A percentile compares a stretch with the other conserved stretches of the same genome.
Evolutionary conservation across 37 sponge, comb jelly and placozoan species (phyloP).

Genomic region (Cliona cf. orientalis): DNA sequence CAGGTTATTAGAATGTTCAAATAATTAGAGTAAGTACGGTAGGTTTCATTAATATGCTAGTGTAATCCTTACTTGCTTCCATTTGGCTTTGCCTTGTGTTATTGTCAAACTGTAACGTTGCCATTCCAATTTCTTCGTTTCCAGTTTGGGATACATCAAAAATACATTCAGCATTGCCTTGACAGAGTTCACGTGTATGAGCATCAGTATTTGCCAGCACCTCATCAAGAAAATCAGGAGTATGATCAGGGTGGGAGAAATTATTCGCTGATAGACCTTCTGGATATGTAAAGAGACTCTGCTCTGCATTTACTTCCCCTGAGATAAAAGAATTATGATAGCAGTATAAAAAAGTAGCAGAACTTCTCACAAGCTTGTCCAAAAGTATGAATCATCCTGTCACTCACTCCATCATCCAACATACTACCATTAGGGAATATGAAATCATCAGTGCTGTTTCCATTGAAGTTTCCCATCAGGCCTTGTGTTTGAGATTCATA

Average conservation of each 20-base stretch:
- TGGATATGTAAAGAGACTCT: conserved; percentile 42
- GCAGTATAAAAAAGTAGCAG: not conserved
- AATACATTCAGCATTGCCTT: conserved; percentile 30
- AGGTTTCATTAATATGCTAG: not conserved
- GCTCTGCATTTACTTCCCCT: conserved; percentile 33
- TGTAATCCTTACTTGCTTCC: conserved; percentile 9
- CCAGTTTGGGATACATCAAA: conserved; percentile 55
- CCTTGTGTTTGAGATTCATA: conserved; percentile 46
- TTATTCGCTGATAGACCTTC: not conserved
- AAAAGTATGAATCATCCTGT: conserved; percentile 54
- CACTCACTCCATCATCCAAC: conserved; percentile 39
- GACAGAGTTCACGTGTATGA: conserved; percentile 4
- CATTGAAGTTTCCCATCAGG: conserved; percentile 74
- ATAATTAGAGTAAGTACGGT: too few species aligned
- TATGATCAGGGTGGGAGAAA: conserved; percentile 41
- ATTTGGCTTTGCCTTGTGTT: not conserved
- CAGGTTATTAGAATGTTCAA: too few species aligned
- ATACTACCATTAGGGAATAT: conserved; percentile 55
- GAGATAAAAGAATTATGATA: not conserved
- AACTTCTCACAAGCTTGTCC: conserved; percentile 64
- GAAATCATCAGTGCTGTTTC: conserved; percentile 62
- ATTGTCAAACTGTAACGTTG: conserved; percentile 4
- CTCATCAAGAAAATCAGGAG: conserved; percentile 47
- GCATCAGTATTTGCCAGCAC: conserved; percentile 17
- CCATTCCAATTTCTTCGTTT: conserved; percentile 26